Percentiles rank a stretch among this genome's conserved stretches.
Evolutionary conservation across 1,140 invertebrate genomes (phyloP).

Genomic region (Zaprionus capensis): DNA sequence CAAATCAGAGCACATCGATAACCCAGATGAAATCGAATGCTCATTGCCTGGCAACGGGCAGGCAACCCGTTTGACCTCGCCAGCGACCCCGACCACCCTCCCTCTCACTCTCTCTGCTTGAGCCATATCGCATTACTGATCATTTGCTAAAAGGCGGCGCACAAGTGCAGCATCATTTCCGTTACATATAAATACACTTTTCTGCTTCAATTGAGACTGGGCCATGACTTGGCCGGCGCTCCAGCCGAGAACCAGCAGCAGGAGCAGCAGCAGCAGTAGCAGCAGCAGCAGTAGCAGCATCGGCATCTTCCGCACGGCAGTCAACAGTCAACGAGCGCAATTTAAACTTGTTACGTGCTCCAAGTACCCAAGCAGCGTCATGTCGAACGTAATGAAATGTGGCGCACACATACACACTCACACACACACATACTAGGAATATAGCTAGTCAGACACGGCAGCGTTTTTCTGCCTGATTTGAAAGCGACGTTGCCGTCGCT

Average conservation of each 20-base stretch:
- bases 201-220: conserved; percentile 75
- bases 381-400: conserved; percentile 78
- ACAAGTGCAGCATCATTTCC: conserved; percentile 82
- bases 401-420: conserved; percentile 39
- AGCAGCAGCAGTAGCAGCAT: conserved; percentile 33
- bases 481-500: conserved; percentile 46
- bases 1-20: conserved; percentile 62
- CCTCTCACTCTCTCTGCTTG: neutral
- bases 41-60: conserved; percentile 29
- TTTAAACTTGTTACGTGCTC: conserved; percentile 82
- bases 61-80: conserved; percentile 36
- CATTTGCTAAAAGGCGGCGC: conserved; percentile 52
- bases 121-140: conserved; percentile 53
- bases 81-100: neutral
- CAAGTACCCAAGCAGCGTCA: conserved; percentile 62
- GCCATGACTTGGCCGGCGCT: conserved; percentile 69
- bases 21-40: conserved; percentile 35
- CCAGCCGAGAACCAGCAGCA: conserved; percentile 12
- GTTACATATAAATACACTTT: conserved; percentile 83
- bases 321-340: conserved; percentile 82
- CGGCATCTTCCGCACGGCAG: conserved; percentile 77
- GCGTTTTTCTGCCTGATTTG: conserved; percentile 82
- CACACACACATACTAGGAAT: conserved; percentile 24
- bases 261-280: conserved; percentile 32
- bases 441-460: conserved; percentile 75